Conservation (phyloP, 2,113 vertebrate species). For the Tychaedon coryphoeus region DNA sequence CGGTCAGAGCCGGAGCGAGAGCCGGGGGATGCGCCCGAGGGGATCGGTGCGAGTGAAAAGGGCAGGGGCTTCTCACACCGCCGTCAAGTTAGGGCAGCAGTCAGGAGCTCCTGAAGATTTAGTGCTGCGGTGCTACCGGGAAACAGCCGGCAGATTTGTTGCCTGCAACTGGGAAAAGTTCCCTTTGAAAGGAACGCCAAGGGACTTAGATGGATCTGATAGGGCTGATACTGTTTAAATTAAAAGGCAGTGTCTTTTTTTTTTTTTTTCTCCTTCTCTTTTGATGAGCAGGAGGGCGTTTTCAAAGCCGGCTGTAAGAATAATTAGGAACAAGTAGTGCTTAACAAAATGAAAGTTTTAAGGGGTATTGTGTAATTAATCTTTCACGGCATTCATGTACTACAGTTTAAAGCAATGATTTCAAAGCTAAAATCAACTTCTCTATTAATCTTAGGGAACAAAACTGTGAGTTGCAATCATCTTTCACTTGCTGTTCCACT, state of each 20-base stretch:
- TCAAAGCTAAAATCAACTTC: not conserved
- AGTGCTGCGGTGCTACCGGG: not conserved
- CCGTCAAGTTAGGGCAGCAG: not conserved
- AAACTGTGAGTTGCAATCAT: not conserved
- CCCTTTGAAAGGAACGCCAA: not conserved
- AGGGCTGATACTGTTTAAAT: not conserved
- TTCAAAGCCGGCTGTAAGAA: not conserved
- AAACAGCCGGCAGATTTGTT: not conserved
- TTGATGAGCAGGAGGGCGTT: not conserved
- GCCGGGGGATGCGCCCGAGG: not conserved
- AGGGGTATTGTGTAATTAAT: not conserved
- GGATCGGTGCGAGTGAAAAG: accelerated
- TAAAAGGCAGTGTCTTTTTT: not conserved
- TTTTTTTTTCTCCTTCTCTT: not conserved
- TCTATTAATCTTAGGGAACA: not conserved
- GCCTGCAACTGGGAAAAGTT: not conserved
- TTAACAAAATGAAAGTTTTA: not conserved
- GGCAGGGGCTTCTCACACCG: not conserved
- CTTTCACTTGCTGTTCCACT: not conserved
- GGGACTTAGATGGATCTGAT: not conserved
- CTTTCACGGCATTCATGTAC: not conserved
- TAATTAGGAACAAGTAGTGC: not conserved
- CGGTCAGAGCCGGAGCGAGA: not conserved
- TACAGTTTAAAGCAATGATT: not conserved
- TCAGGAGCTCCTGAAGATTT: not conserved